Percentiles rank a stretch among this genome's conserved stretches.
Evolutionary conservation across 2,113 vertebrate genomes (phyloP).

Genomic region (Ochotona princeps): DNA sequence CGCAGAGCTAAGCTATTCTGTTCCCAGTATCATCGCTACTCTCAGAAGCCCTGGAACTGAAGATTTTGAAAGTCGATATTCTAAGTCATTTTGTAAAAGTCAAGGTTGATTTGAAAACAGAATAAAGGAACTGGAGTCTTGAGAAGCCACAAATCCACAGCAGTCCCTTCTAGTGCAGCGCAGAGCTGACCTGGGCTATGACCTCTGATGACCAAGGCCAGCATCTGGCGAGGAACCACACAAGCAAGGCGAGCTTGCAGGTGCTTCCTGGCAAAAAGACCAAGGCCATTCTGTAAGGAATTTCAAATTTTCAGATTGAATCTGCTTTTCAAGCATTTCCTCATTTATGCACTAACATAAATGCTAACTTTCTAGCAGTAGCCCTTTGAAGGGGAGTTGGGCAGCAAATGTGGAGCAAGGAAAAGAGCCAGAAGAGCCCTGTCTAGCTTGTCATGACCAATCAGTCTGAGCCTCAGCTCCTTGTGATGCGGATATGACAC

Average conservation of each 20-base stretch:
- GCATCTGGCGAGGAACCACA: neutral
- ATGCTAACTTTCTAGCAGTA: neutral
- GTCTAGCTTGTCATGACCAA: neutral
- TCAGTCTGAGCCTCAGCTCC: neutral
- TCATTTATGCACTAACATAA: neutral
- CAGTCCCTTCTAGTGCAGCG: conserved; percentile 19
- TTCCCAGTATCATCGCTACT: neutral
- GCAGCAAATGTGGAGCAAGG: neutral
- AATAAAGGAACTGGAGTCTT: conserved; percentile 50
- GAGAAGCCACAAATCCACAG: neutral
- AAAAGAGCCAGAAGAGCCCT: neutral
- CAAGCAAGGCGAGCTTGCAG: neutral
- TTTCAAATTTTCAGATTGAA: neutral
- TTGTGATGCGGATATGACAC: neutral
- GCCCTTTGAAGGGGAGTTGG: neutral
- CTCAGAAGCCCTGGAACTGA: conserved; percentile 30
- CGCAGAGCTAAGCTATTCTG: conserved; percentile 21
- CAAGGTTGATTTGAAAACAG: conserved; percentile 59
- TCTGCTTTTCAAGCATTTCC: conserved; percentile 39
- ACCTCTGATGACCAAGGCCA: neutral
- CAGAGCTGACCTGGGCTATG: neutral
- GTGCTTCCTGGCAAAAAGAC: neutral
- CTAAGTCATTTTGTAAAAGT: conserved; percentile 58
- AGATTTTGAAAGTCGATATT: conserved; percentile 62
- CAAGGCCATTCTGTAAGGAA: neutral